Conservation (phyloP, 2,797 vertebrate genomes). For the Phalanger gymnotis region DNA sequence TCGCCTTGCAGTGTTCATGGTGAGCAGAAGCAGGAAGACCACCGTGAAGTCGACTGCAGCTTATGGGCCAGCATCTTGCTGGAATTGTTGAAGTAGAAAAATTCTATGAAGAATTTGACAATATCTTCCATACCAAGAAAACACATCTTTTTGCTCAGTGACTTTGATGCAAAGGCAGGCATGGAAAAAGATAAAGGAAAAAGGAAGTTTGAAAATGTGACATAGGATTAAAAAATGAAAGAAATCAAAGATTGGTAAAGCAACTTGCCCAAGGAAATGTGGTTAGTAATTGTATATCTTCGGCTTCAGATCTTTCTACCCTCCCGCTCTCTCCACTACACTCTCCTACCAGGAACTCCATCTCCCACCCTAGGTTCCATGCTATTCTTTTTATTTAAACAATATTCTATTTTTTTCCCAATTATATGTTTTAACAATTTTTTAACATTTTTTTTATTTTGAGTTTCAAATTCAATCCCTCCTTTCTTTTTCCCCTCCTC, state of each 20-base stretch:
- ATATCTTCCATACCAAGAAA: neutral
- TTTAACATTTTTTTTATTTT: too few relatives aligned
- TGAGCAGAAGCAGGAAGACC: neutral
- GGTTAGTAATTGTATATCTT: neutral
- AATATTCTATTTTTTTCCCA: too few relatives aligned
- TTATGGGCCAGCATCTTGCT: neutral
- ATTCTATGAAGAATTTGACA: neutral
- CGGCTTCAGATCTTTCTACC: neutral
- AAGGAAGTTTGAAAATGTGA: neutral
- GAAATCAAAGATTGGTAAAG: neutral
- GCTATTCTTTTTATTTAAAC: too few relatives aligned
- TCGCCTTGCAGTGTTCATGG: neutral
- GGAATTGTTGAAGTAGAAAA: neutral
- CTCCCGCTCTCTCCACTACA: neutral
- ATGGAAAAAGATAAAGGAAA: neutral
- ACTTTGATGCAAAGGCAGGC: neutral
- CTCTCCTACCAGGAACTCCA: neutral
- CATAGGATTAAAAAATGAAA: neutral
- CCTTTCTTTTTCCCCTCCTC: too few relatives aligned
- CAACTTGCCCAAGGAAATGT: neutral
- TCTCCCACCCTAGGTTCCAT: neutral
- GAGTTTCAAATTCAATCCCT: too few relatives aligned
- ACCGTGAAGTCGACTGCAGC: neutral
- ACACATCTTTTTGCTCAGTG: neutral
- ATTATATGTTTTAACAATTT: too few relatives aligned